These are phyloP conservation scores for Sphenopsis melanotis DNA, from an alignment of 2,797 vertebrate species.

Conservation along the genomic window DNA sequence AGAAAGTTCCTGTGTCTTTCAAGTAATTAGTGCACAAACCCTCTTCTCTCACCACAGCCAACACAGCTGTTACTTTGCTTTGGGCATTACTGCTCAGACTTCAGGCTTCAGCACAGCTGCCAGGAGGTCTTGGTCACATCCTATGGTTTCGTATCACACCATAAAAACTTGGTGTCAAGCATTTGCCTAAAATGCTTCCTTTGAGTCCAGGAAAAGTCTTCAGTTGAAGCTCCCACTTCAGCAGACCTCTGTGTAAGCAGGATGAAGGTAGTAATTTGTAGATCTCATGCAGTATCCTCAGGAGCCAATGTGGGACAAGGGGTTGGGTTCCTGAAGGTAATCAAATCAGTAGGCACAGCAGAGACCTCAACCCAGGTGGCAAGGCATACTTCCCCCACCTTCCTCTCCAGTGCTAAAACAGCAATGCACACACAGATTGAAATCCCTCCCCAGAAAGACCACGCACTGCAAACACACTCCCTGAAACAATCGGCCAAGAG, in stretches of 20 bases:
- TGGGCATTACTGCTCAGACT: neutral
- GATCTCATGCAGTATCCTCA: neutral
- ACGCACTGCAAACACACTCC: neutral
- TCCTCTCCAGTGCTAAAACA: neutral
- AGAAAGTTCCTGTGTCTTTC: neutral
- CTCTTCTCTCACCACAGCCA: neutral
- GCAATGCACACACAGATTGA: neutral
- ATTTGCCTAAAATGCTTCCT: neutral
- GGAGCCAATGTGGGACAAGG: fast-evolving
- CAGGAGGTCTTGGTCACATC: neutral
- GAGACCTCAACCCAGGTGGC: neutral
- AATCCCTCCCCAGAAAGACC: neutral
- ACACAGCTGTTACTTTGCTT: neutral
- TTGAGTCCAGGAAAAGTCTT: neutral
- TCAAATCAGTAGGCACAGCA: neutral
- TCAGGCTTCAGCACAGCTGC: neutral
- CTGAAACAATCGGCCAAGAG: neutral
- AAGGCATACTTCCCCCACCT: neutral
- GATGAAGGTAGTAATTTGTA: neutral
- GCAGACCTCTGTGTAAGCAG: neutral
- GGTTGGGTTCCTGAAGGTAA: neutral
- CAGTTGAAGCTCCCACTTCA: neutral
- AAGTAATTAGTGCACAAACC: neutral
- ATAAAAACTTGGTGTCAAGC: neutral
- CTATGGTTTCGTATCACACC: neutral